These are phyloP conservation scores for Oryctes rhinoceros DNA, from an alignment of 1,140 invertebrate genomes.

Conservation along the genomic window DNA sequence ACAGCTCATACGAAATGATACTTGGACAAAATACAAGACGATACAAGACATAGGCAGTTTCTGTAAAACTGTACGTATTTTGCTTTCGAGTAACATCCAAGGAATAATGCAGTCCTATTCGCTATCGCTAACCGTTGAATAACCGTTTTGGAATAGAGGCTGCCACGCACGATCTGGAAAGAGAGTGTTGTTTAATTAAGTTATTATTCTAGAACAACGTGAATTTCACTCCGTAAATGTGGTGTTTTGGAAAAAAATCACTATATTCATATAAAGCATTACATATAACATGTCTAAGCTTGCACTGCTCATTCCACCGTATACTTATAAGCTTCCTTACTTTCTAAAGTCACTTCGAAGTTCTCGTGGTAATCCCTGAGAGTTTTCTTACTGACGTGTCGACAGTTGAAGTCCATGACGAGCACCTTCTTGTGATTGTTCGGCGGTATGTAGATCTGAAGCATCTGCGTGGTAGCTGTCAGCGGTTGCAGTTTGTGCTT, in stretches of 20 bases:
- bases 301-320: not conserved
- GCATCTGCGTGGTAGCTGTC: conserved; percentile 44
- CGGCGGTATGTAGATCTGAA: conserved; percentile 52
- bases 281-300: not conserved
- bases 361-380: conserved; percentile 55
- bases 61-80: conserved; percentile 9
- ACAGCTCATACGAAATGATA: not conserved
- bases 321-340: not conserved
- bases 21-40: not conserved
- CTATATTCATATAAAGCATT: too few relatives aligned
- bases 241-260: too few relatives aligned
- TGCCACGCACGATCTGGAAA: conserved; percentile 13
- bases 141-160: conserved; percentile 21
- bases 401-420: conserved; percentile 53
- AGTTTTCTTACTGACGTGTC: conserved; percentile 51
- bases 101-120: not conserved
- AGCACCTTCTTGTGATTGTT: conserved; percentile 54
- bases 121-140: conserved; percentile 16
- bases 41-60: conserved; percentile 9
- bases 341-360: conserved; percentile 24
- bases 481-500: conserved; percentile 51
- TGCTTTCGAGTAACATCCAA: not conserved
- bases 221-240: too few relatives aligned
- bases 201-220: too few relatives aligned
- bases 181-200: not conserved